Percentiles rank a stretch among this genome's conserved stretches.
Evolutionary conservation across 2,888 invertebrate species (phyloP).

Genomic region (Alentia gelatinosa): DNA sequence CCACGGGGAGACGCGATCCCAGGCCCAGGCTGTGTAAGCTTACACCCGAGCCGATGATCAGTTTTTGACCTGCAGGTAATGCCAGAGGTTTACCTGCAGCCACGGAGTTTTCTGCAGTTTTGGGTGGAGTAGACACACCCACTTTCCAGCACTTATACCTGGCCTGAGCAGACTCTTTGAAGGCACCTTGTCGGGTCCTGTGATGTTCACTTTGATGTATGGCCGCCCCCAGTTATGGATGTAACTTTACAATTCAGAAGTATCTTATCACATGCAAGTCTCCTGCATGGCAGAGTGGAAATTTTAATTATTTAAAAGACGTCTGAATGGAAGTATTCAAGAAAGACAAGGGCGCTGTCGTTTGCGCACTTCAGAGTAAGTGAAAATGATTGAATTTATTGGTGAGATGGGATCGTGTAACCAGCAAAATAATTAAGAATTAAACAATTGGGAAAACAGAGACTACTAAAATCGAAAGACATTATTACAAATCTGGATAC

Average conservation of each 20-base stretch:
- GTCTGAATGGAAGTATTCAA: too few relatives aligned
- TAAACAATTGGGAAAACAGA: too few relatives aligned
- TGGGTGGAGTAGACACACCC: not conserved
- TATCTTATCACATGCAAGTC: not conserved
- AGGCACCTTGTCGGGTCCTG: not conserved
- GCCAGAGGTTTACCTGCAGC: not conserved
- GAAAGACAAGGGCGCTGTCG: too few relatives aligned
- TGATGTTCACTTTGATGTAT: not conserved
- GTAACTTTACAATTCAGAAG: not conserved
- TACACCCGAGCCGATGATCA: not conserved
- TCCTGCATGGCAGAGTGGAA: not conserved
- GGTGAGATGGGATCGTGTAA: too few relatives aligned
- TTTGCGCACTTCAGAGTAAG: too few relatives aligned
- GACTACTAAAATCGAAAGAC: too few relatives aligned
- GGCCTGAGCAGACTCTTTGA: not conserved
- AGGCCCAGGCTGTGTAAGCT: not conserved
- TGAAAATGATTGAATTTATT: too few relatives aligned
- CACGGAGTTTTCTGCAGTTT: not conserved
- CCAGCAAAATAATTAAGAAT: too few relatives aligned
- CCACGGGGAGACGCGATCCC: not conserved
- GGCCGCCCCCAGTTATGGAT: not conserved
- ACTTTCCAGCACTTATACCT: not conserved
- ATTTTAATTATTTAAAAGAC: not conserved
- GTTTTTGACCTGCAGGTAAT: not conserved
- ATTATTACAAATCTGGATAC: too few relatives aligned